Conservation (phyloP, 2,797 vertebrate genomes). For the Oceanodroma leucorhoa region DNA sequence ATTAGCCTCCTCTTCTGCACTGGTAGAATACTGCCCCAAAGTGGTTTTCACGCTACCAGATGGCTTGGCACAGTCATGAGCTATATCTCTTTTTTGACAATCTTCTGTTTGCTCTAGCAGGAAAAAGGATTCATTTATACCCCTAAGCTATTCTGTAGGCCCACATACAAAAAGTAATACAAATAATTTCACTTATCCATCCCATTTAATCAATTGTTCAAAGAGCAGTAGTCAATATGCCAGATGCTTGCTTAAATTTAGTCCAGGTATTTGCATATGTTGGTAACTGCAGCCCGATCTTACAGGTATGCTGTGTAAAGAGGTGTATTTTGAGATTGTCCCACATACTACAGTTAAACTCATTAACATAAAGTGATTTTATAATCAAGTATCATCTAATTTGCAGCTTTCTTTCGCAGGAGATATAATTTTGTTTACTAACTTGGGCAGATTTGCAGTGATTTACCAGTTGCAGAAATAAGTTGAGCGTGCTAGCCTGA, state of each 20-base stretch:
- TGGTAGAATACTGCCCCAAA: constrained; percentile 73
- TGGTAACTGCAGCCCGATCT: constrained; percentile 27
- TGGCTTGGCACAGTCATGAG: constrained; percentile 54
- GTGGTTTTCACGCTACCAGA: constrained; percentile 71
- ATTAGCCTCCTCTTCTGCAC: constrained; percentile 64
- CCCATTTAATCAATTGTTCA: not conserved
- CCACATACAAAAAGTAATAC: not conserved
- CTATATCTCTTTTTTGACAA: constrained; percentile 70
- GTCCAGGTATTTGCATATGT: not conserved
- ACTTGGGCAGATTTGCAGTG: constrained; percentile 7
- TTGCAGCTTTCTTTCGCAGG: constrained; percentile 9
- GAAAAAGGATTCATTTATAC: constrained; percentile 67
- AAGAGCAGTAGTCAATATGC: not conserved
- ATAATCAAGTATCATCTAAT: not conserved
- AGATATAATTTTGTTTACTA: constrained; percentile 16
- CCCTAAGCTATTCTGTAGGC: not conserved
- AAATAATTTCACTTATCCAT: constrained; percentile 21
- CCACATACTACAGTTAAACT: not conserved
- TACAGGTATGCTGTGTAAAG: not conserved
- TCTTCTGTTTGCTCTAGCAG: constrained; percentile 74
- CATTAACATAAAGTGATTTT: not conserved
- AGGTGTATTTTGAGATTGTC: not conserved
- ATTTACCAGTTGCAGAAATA: constrained; percentile 70
- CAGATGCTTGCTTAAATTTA: not conserved
- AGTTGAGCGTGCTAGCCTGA: constrained; percentile 33